These are phyloP conservation scores for Sussaba pulchella DNA, from an alignment of 2,888 invertebrate species.

Conservation along the genomic window DNA sequence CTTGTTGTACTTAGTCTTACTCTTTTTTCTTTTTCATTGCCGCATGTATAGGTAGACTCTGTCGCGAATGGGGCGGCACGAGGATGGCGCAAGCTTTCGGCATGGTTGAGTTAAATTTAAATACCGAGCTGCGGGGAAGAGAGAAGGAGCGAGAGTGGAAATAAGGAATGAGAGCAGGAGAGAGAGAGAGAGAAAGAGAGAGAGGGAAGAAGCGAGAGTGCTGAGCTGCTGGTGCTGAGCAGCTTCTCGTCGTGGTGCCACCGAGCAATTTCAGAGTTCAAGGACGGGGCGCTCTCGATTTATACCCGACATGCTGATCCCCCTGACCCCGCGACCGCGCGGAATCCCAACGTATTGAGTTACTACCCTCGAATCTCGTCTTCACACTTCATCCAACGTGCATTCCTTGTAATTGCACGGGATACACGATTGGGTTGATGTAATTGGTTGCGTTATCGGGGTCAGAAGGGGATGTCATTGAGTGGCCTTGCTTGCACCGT, in stretches of 20 bases:
- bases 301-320: constrained; percentile 72
- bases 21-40: constrained; percentile 21
- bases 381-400: constrained; percentile 45
- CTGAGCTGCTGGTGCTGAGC: constrained; percentile 50
- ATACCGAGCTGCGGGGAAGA: constrained; percentile 63
- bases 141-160: constrained; percentile 10
- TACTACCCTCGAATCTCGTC: constrained; percentile 65
- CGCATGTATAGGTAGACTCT: constrained; percentile 45
- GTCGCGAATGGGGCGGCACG: constrained; percentile 43
- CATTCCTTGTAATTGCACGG: constrained; percentile 43
- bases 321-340: constrained; percentile 67
- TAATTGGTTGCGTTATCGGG: background rate
- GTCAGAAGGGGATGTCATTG: background rate
- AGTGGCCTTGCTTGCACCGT: background rate
- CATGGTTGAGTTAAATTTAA: constrained; percentile 74
- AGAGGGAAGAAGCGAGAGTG: constrained; percentile 30
- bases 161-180: constrained; percentile 17
- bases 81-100: constrained; percentile 70
- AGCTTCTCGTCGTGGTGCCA: constrained; percentile 57
- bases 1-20: constrained; percentile 36
- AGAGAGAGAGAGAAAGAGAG: constrained; percentile 37
- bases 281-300: constrained; percentile 73
- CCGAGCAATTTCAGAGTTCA: constrained; percentile 73
- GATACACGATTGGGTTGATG: constrained; percentile 4
- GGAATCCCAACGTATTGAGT: constrained; percentile 63